Conservation (phyloP, 1,140 invertebrate species). For the Anoplophora glabripennis region DNA sequence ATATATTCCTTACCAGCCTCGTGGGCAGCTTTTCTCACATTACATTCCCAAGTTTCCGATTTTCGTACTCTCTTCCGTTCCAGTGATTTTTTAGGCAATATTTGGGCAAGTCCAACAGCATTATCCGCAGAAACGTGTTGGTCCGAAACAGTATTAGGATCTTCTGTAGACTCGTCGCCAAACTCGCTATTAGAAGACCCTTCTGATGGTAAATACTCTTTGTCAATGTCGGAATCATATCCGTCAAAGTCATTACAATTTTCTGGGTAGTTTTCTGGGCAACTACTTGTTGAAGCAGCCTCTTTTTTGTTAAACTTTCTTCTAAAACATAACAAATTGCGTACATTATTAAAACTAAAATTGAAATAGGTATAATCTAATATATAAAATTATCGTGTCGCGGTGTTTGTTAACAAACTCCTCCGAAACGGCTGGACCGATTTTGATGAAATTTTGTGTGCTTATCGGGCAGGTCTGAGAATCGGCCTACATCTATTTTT, state of each 20-base stretch:
- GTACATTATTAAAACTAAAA: not conserved
- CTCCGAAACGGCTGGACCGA: no score
- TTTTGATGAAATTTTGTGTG: no score
- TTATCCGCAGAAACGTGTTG: conserved; percentile 1
- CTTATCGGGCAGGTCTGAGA: no score
- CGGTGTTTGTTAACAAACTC: no score
- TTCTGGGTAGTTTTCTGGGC: not conserved
- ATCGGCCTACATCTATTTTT: no score
- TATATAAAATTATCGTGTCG: no score
- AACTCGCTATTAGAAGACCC: not conserved
- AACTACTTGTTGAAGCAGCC: not conserved
- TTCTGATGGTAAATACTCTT: not conserved
- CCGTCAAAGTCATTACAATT: not conserved
- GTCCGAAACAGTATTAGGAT: not conserved
- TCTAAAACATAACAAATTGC: not conserved
- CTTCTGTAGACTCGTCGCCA: not conserved
- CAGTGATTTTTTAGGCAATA: conserved; percentile 6
- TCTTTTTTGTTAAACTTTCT: not conserved
- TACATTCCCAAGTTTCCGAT: conserved; percentile 10
- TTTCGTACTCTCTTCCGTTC: conserved; percentile 2
- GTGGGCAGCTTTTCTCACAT: conserved; percentile 6
- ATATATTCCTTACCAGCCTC: conserved; percentile 3
- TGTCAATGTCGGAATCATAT: conserved; percentile 1
- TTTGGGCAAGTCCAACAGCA: not conserved
- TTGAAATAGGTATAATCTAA: not conserved